phyloP scores from a whole-genome alignment of 2,113 vertebrate genomes.

The Sebastes schlegelii region DNA sequence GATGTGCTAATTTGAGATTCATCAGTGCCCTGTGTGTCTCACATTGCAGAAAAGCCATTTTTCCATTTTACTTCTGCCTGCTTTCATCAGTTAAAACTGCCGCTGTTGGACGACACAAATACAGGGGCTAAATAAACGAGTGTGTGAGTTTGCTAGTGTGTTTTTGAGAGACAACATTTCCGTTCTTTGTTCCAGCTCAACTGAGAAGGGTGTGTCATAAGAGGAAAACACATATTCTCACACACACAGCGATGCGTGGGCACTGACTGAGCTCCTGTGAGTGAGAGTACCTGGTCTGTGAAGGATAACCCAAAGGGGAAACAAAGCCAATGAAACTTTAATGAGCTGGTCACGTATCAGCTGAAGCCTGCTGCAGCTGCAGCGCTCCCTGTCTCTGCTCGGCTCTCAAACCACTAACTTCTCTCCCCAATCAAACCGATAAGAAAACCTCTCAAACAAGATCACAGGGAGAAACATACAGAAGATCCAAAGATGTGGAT shows the following conservation, averaged over 20 bases:
- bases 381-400: slow-evolving; percentile 9
- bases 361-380: slow-evolving; percentile 44
- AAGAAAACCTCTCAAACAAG: slow-evolving; percentile 22
- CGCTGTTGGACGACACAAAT: neutral
- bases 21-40: slow-evolving; percentile 12
- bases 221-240: slow-evolving; percentile 26
- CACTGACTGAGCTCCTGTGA: slow-evolving; percentile 78
- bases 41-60: slow-evolving; percentile 5
- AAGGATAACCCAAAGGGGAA: slow-evolving; percentile 79
- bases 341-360: slow-evolving; percentile 57
- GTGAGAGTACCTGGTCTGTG: slow-evolving; percentile 82
- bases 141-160: neutral
- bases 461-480: neutral
- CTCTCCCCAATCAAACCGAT: slow-evolving; percentile 3
- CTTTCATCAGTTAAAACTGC: neutral
- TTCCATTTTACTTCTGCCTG: neutral
- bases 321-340: slow-evolving; percentile 86
- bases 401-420: slow-evolving; percentile 33
- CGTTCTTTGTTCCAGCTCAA: slow-evolving; percentile 34
- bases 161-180: slow-evolving; percentile 9
- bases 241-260: slow-evolving; percentile 65
- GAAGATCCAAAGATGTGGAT: neutral
- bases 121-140: neutral
- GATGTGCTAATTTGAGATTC: slow-evolving; percentile 49
- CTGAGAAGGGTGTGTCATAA: slow-evolving; percentile 31